Conservation (phyloP, 2,797 vertebrate species). For the Potorous gilbertii region DNA sequence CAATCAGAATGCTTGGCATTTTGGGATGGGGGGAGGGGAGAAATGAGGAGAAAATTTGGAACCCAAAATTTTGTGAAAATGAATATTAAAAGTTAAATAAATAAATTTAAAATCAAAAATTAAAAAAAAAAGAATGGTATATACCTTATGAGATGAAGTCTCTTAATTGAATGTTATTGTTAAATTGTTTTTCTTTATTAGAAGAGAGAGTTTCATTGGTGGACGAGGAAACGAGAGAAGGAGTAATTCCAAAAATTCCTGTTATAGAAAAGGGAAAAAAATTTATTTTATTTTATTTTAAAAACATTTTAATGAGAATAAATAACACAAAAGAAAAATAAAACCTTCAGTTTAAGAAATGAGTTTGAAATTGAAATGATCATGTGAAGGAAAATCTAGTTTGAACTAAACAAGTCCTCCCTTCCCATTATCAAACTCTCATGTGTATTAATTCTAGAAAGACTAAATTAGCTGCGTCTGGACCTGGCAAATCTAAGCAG, state of each 20-base stretch:
- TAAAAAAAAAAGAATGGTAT: background rate
- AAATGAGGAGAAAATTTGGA: too few relatives aligned
- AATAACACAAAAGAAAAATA: background rate
- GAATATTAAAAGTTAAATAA: too few relatives aligned
- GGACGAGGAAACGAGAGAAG: background rate
- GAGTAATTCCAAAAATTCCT: background rate
- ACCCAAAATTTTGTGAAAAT: too few relatives aligned
- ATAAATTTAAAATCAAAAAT: too few relatives aligned
- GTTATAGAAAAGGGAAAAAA: background rate
- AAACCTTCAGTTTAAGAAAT: slow-evolving; percentile 46
- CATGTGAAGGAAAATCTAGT: background rate
- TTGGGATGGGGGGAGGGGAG: too few relatives aligned
- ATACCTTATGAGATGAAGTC: background rate
- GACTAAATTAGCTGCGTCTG: background rate
- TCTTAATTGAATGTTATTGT: background rate
- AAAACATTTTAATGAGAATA: background rate
- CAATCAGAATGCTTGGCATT: too few relatives aligned
- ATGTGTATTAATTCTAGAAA: slow-evolving; percentile 52
- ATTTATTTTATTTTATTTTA: background rate
- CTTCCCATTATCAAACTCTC: slow-evolving; percentile 10
- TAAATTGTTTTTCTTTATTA: background rate
- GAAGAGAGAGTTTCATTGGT: background rate
- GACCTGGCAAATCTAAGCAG: slow-evolving; percentile 45
- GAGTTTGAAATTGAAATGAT: background rate
- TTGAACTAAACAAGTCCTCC: slow-evolving; percentile 7